Base-by-base conservation (phyloP, 2,888 invertebrate genomes). In the Yponomeuta plumbellus region DNA sequence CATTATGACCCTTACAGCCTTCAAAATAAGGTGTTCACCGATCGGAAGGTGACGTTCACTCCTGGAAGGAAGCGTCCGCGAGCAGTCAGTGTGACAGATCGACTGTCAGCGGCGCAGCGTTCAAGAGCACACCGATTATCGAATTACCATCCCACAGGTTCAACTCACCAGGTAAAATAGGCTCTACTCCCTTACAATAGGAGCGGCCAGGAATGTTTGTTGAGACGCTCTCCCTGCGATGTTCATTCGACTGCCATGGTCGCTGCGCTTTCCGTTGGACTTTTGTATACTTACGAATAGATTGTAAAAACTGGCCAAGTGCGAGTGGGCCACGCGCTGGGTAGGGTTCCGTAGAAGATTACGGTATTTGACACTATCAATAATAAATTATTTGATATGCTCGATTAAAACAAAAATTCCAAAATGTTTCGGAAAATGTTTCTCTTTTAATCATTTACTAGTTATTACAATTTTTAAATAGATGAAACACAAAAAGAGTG, bases 231-330 rank as follows among this genome's bases (percentile, higher is more conserved):
- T 58, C 44, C 52, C 66, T 76, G 44, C 44, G 81, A 76, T 87
- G 90, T 86, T 88, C 89, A 88, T 90, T 86, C 86, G 81, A 83
- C 79, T 88, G 89, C 83, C 89, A 88, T 73, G 89, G 90, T 80
- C 89, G 81, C 73, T 83, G 83, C 80, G 84, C 75, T 74, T 76
- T 77, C 78, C 78, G 74, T 65, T 78, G 76, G 76, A 58, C 57
- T 66, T 39, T 39, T 64, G 59, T 23, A n/a, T 44, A 34, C 40
- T 61, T 65, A 34, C 34, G 34, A 10, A 34, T 34, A 34, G 8
- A 39, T 44, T 52, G 44, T 13, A 52, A 52, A 26, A 11, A 64
- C n/a, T 40, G 44, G 20, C 13, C 64, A 21, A 13, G 11, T 44
- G 44, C 44, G 11, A 6, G 26, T 26, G 2, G 26, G 26, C 5